Base-by-base conservation (phyloP, 2,113 vertebrate species). In the Sakesphorus luctuosus region DNA sequence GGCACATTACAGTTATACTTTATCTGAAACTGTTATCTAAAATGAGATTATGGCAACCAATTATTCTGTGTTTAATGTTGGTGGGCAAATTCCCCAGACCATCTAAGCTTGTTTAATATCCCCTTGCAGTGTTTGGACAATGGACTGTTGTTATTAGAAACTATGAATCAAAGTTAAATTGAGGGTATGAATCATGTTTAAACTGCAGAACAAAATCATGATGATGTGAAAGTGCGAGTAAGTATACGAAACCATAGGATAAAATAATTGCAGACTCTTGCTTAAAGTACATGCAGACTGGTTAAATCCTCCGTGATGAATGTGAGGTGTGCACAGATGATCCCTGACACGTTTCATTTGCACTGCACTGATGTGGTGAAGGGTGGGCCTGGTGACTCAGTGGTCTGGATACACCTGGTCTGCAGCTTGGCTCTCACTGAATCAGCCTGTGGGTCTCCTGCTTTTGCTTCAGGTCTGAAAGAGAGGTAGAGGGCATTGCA, bases 161-260 rank as follows among this genome's bases (percentile, higher is more conserved):
- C 90, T 68, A 86, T 95, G 72, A 84, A 88, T 96, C 92, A 87
- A 95, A 96, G 93, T 80, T 90, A 95, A 96, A 91, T 90, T 90
- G 87, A 80, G 59, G 31, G 35, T 75, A 67, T 96, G 67, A 95
- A 87, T 96, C 77, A 74, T 74, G 50, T 74, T 92, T 92, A 96
- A 94, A 84, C 50, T 44, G 67, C 47, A 59, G 79, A 96, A 90
- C 55, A 93, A 92, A 96, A 80, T 83, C 35, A 50, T 16, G 26
- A 47, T 90, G 62, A 38, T 96, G 35, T 77, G 65, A 63, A 80
- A 88, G 59, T 77, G 63, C 49, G 44, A 49, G 50, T 76, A 63
- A 94, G 65, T 77, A 79, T 62, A 86, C 55, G 72, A 77, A 88
- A 10, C 49, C 13, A 12, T n/a, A 66, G 68, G 47, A 73, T 77